Evolutionary conservation across 2,888 invertebrate genomes (phyloP).

Genomic region (Chironomus riparius): DNA sequence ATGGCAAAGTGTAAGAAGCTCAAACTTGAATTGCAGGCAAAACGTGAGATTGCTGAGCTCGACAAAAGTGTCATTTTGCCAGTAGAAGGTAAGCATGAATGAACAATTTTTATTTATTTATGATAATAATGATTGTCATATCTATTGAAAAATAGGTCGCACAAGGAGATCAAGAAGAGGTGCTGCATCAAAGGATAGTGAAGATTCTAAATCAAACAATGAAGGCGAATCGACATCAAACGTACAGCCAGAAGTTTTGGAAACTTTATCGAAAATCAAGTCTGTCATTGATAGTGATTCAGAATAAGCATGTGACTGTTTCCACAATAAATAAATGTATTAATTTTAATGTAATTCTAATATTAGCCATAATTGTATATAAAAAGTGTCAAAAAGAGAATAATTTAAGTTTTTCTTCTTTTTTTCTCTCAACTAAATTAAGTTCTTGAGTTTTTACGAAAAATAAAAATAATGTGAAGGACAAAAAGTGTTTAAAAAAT

Average conservation of each 20-base stretch:
- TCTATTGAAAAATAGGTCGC: background rate
- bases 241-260: constrained; percentile 10
- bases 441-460: background rate
- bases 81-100: background rate
- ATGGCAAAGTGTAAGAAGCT: constrained; percentile 15
- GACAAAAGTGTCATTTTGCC: constrained; percentile 15
- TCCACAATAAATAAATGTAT: background rate
- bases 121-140: background rate
- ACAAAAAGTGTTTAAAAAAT: background rate
- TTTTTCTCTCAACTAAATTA: background rate
- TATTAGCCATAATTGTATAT: background rate
- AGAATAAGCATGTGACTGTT: background rate
- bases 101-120: background rate
- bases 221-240: background rate
- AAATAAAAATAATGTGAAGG: background rate
- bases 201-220: background rate
- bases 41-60: constrained; percentile 17
- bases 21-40: constrained; percentile 5
- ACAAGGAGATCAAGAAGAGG: background rate
- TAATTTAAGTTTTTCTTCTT: background rate
- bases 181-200: background rate
- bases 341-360: background rate
- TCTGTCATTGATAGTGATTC: constrained; percentile 7
- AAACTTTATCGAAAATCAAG: constrained; percentile 9
- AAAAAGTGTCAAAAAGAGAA: background rate